These are phyloP conservation scores for Drosophila tsacasi DNA, from an alignment of 1,140 invertebrate genomes.

Conservation along the genomic window DNA sequence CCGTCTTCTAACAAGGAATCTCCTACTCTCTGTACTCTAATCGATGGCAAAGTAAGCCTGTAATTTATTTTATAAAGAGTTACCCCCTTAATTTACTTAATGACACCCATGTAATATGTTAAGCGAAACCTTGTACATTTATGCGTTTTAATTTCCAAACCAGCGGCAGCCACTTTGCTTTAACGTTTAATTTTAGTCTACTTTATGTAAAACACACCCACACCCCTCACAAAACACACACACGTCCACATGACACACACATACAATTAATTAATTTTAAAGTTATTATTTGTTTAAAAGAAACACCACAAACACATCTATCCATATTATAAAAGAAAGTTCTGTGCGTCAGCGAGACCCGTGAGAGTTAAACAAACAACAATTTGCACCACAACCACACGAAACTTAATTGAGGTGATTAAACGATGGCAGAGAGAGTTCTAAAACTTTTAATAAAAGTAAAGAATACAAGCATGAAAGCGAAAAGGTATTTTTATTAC, in stretches of 20 bases:
- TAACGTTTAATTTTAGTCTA: conserved; percentile 65
- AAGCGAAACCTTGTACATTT: conserved; percentile 67
- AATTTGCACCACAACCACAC: conserved; percentile 53
- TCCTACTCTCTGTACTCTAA: conserved; percentile 45
- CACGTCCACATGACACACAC: conserved; percentile 56
- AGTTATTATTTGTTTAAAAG: conserved; percentile 77
- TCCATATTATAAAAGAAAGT: conserved; percentile 63
- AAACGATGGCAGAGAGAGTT: conserved; percentile 48
- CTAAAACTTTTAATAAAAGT: conserved; percentile 79
- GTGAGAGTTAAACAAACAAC: conserved; percentile 28
- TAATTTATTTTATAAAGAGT: conserved; percentile 61
- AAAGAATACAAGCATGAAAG: conserved; percentile 51
- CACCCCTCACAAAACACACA: conserved; percentile 34
- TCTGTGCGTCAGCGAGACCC: conserved; percentile 45
- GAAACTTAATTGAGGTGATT: conserved; percentile 60
- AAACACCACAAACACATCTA: conserved; percentile 32
- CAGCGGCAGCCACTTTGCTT: conserved; percentile 60
- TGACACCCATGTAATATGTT: conserved; percentile 45
- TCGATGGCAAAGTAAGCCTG: conserved; percentile 46
- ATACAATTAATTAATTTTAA: conserved; percentile 75
- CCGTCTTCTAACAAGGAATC: conserved; percentile 45
- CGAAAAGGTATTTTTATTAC: conserved; percentile 5
- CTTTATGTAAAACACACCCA: conserved; percentile 51
- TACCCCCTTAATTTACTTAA: conserved; percentile 53
- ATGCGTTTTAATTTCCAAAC: conserved; percentile 43